A percentile compares a stretch with the other conserved stretches of the same genome.
These are phyloP conservation scores for Chloebia gouldiae DNA, from an alignment of 2,113 vertebrate genomes.

Conservation along the genomic window DNA sequence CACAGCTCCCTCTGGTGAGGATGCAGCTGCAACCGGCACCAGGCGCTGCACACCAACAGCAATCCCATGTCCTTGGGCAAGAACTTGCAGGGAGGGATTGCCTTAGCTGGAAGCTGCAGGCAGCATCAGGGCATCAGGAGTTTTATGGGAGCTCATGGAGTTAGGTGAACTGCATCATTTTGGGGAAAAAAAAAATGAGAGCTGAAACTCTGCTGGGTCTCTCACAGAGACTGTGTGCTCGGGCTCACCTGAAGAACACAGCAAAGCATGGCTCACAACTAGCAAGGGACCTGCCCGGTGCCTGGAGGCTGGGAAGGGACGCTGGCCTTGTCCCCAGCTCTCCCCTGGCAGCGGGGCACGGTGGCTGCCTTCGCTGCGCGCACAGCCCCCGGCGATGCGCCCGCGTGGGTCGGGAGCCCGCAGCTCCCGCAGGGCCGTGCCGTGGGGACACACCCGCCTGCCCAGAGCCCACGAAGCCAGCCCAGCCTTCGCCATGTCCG, in stretches of 20 bases:
- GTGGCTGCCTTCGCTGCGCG: background rate
- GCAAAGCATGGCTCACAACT: accelerated
- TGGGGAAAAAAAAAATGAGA: background rate
- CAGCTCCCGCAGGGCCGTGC: background rate
- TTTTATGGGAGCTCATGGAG: accelerated
- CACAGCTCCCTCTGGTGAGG: slow-evolving; percentile 16
- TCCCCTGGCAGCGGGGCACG: background rate
- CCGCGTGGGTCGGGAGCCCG: background rate
- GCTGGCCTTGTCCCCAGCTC: background rate
- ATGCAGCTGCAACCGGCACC: background rate
- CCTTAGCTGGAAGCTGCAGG: accelerated
- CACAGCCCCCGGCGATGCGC: background rate
- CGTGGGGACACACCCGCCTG: background rate
- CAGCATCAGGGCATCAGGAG: background rate
- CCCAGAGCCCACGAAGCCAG: background rate
- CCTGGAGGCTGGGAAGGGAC: background rate
- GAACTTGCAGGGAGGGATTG: background rate
- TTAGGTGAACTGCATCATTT: background rate
- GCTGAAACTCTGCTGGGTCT: background rate
- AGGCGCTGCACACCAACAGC: background rate
- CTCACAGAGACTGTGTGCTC: background rate
- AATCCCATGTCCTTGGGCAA: background rate
- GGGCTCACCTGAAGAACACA: background rate
- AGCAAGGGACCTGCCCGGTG: background rate
- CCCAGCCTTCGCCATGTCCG: background rate